Conservation (phyloP, 2,113 vertebrate genomes). For the Pholis gunnellus region DNA sequence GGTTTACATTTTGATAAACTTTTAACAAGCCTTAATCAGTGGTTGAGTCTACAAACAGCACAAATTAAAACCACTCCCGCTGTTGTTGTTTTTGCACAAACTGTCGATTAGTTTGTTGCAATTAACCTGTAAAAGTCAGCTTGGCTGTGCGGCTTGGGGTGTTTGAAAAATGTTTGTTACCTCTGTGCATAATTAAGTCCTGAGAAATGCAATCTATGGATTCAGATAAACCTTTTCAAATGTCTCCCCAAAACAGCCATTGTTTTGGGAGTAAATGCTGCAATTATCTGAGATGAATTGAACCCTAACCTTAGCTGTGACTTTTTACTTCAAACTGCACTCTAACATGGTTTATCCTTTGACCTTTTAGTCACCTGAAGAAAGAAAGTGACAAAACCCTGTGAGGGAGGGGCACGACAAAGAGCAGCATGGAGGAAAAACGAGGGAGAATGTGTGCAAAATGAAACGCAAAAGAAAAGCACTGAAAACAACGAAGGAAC, state of each 20-base stretch:
- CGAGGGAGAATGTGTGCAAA: slow-evolving; percentile 55
- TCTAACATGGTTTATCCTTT: slow-evolving; percentile 31
- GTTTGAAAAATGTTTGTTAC: not conserved
- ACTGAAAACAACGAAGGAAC: slow-evolving; percentile 66
- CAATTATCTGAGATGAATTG: not conserved
- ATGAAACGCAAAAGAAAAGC: slow-evolving; percentile 58
- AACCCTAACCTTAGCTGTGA: slow-evolving; percentile 7
- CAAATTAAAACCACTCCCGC: not conserved
- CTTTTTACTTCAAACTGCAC: not conserved
- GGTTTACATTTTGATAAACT: not conserved
- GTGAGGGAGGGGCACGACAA: slow-evolving; percentile 83
- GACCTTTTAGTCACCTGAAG: slow-evolving; percentile 92
- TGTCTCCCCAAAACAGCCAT: not conserved
- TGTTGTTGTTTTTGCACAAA: not conserved
- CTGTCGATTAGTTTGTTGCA: slow-evolving; percentile 3
- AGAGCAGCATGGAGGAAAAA: slow-evolving; percentile 65
- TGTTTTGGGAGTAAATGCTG: not conserved
- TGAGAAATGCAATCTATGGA: not conserved
- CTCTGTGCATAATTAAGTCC: not conserved
- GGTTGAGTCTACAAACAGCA: not conserved
- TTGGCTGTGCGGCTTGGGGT: not conserved
- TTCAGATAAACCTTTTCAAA: not conserved
- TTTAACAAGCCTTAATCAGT: not conserved
- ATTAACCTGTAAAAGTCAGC: not conserved
- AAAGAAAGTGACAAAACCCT: slow-evolving; percentile 99